Conservation (phyloP, 1,140 invertebrate genomes). For the Neodiprion lecontei region DNA sequence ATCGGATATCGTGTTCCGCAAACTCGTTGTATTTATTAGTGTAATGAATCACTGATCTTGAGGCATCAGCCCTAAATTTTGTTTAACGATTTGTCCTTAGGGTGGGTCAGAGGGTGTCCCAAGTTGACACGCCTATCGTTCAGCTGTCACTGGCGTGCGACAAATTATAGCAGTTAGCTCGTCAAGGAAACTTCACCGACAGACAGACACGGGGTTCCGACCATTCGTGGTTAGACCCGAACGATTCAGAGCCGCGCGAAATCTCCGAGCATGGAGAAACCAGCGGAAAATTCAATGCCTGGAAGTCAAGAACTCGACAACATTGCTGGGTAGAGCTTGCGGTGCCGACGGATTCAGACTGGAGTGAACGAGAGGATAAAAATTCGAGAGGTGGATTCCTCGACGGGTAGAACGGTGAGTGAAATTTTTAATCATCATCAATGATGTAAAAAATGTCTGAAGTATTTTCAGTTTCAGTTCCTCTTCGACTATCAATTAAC, state of each 20-base stretch:
- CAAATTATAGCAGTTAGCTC: neutral
- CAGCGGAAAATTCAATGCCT: slow-evolving; percentile 5
- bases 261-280: neutral
- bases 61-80: neutral
- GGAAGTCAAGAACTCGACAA: neutral
- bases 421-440: too few species aligned
- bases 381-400: too few species aligned
- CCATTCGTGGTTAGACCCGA: neutral
- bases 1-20: too few species aligned
- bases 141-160: neutral
- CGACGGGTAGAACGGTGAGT: too few species aligned
- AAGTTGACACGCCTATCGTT: slow-evolving; percentile 1
- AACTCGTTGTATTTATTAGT: neutral
- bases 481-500: too few species aligned
- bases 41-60: neutral
- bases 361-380: too few species aligned
- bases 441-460: too few species aligned
- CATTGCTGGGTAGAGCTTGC: too few species aligned
- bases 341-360: too few species aligned
- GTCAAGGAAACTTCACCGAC: slow-evolving; percentile 2
- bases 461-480: too few species aligned
- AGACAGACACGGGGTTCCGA: neutral
- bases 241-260: neutral
- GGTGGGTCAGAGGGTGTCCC: neutral
- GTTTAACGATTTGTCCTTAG: neutral